These are phyloP conservation scores for Hecatera dysodea DNA, from an alignment of 2,888 invertebrate genomes.

Conservation along the genomic window DNA sequence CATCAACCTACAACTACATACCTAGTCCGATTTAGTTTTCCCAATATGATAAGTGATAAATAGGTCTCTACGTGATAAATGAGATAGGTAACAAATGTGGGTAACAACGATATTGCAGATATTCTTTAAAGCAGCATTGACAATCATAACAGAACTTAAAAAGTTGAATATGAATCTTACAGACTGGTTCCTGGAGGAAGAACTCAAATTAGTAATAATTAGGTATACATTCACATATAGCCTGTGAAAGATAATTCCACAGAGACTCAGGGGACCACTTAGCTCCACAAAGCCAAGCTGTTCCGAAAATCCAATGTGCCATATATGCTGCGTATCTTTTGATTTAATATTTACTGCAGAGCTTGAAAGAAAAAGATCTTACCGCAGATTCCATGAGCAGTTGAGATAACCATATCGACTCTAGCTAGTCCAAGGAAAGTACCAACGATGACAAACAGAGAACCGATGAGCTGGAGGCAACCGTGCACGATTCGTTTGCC, in stretches of 20 bases:
- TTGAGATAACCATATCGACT: slow-evolving; percentile 77
- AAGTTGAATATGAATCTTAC: background rate
- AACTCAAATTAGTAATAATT: background rate
- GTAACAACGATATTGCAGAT: background rate
- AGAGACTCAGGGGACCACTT: background rate
- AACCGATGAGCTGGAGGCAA: slow-evolving; percentile 88
- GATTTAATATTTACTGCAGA: no score
- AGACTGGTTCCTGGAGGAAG: background rate
- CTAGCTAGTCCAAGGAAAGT: slow-evolving; percentile 86
- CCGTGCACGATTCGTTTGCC: slow-evolving; percentile 88
- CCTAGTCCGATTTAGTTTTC: background rate
- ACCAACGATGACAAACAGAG: slow-evolving; percentile 88
- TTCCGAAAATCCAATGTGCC: background rate
- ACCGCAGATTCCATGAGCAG: slow-evolving; percentile 88
- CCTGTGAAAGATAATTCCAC: background rate
- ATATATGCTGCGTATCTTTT: background rate
- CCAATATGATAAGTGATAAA: slow-evolving; percentile 18
- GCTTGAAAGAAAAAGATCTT: slow-evolving; percentile 57
- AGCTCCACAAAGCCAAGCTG: background rate
- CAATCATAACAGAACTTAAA: background rate
- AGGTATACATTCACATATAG: background rate
- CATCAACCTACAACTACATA: background rate
- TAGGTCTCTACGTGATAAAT: slow-evolving; percentile 14
- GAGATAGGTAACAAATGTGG: slow-evolving; percentile 17
- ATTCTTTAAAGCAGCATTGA: background rate